Conservation (phyloP, 2,113 vertebrate species). For the Sialia sialis region DNA sequence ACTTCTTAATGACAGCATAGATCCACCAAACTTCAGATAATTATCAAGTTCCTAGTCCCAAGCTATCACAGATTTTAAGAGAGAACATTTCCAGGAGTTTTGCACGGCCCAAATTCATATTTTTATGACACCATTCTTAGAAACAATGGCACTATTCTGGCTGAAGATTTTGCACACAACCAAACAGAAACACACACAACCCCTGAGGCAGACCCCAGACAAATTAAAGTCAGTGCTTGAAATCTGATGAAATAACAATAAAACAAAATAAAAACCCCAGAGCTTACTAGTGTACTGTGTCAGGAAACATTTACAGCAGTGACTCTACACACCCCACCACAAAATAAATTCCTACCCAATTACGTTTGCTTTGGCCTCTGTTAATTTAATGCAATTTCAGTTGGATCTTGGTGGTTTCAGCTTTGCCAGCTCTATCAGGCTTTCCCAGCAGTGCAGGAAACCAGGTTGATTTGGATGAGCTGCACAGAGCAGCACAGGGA, state of each 20-base stretch:
- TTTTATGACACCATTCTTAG: background rate
- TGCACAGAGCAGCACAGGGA: background rate
- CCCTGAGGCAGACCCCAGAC: background rate
- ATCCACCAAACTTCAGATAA: background rate
- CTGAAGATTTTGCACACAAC: background rate
- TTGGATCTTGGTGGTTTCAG: background rate
- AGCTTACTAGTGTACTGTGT: background rate
- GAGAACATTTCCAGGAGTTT: background rate
- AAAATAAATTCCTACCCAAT: constrained; percentile 31
- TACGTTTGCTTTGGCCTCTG: background rate
- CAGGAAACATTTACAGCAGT: constrained; percentile 26
- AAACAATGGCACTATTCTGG: background rate
- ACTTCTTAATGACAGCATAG: background rate
- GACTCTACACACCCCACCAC: background rate
- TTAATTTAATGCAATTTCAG: background rate
- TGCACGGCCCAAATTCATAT: background rate
- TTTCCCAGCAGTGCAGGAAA: background rate
- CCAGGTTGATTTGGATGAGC: background rate
- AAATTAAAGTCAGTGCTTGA: background rate
- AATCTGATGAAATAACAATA: background rate
- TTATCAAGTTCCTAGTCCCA: background rate
- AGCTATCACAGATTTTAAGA: background rate
- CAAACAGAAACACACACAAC: background rate
- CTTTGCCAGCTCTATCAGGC: background rate
- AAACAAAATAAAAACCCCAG: background rate